Conservation (phyloP, 2,888 invertebrate genomes). For the Iselma pallidipennis region DNA sequence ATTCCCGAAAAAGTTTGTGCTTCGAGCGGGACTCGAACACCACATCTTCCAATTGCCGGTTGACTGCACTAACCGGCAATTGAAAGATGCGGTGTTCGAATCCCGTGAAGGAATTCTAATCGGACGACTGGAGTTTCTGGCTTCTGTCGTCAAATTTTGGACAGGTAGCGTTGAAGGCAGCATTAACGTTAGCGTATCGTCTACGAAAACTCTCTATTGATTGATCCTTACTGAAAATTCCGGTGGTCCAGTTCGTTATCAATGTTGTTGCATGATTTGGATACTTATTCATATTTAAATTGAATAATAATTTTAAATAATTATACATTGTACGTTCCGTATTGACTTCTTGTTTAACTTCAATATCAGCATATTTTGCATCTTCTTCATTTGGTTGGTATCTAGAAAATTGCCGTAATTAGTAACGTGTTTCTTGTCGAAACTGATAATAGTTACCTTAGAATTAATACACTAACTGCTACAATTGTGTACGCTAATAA, state of each 20-base stretch:
- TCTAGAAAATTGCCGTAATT: constrained; percentile 27
- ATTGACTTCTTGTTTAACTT: constrained; percentile 29
- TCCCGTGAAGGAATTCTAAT: too few relatives aligned
- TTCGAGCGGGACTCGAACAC: too few relatives aligned
- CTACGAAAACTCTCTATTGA: too few relatives aligned
- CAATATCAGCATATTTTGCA: constrained; percentile 27
- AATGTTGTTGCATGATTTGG: constrained; percentile 67
- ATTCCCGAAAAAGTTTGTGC: too few relatives aligned
- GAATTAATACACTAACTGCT: constrained; percentile 83
- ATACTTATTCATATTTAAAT: constrained; percentile 70
- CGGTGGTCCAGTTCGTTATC: constrained; percentile 67
- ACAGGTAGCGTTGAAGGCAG: too few relatives aligned
- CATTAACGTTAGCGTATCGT: too few relatives aligned
- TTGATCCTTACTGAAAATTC: constrained; percentile 60
- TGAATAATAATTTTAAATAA: constrained; percentile 64
- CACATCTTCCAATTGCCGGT: too few relatives aligned
- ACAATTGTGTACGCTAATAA: constrained; percentile 91
- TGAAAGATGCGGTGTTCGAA: too few relatives aligned
- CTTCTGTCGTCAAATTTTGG: too few relatives aligned
- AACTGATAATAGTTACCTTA: constrained; percentile 66
- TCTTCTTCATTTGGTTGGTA: constrained; percentile 36
- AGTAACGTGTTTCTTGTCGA: neutral
- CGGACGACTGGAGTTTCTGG: too few relatives aligned
- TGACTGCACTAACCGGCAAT: too few relatives aligned
- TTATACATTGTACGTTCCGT: constrained; percentile 31